Evolutionary conservation across 2,113 vertebrate genomes (phyloP), one percentile per base, ranked within the genome.

Genomic region (Neolamprologus toae): DNA sequence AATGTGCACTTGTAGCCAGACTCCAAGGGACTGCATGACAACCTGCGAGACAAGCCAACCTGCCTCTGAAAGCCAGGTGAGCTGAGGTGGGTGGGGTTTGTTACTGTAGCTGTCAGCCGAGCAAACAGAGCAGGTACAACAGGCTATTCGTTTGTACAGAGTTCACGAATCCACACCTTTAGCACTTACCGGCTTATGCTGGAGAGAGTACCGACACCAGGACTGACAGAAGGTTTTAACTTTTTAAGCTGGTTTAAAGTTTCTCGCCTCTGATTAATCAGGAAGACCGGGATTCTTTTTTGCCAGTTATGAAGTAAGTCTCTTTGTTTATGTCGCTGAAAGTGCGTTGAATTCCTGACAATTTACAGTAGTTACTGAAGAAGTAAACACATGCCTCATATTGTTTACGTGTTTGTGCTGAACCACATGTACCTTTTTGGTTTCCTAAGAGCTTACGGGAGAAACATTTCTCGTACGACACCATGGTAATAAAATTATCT

Each of bases 241-340:
- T 47, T 63, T 61, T 63, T 6, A 2, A 31, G 13, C n/a, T 10
- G 79, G 21, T 28, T 40, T 66, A 6, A 21, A 73, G 16, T 9
- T 16, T 81, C 83, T 28, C 14, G 26, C 21, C 12, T 55, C 35
- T 7, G 14, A 53, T 14, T 35, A 4, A 21, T 5, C 47, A 11
- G 23, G 57, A 73, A 37, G 26, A 26, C n/a, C 8, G 17, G 19
- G 11, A 45, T 42, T 8, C 47, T 8, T 31, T 7, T 51, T 9
- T 1, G 7, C 13, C 59, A 14, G 14, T 17, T 59, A 90, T 91
- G 89, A 90, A 73, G 94, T 94, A 80, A 94, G 93, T 94, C 73
- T 33, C 19, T 55, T 12, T 42, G 16, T 12, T n/a, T 81, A 33
- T 33, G 26, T 83, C 2, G 4, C 8, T 42, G 5, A 47, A 33